Percentiles rank a stretch among this genome's conserved stretches.
Evolutionary conservation across 2,797 vertebrate species (phyloP).

Genomic region (Falco peregrinus): DNA sequence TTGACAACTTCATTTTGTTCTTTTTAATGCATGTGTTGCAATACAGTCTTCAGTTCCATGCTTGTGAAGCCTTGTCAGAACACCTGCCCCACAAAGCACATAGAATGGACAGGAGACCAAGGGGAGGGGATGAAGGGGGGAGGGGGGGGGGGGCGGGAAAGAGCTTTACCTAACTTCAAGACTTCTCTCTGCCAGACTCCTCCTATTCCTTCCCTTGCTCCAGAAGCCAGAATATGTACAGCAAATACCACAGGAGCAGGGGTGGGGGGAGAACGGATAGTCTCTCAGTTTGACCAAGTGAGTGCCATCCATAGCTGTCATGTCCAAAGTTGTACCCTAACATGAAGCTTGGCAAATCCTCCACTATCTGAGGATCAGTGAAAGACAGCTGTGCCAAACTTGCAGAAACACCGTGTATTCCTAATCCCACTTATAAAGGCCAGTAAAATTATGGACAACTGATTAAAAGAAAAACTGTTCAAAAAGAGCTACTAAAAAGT

Average conservation of each 20-base stretch:
- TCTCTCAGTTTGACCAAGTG: neutral
- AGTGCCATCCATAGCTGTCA: neutral
- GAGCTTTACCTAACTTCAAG: neutral
- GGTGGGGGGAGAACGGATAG: neutral
- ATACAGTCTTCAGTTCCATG: neutral
- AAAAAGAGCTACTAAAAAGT: neutral
- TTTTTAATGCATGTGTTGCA: neutral
- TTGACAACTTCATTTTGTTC: neutral
- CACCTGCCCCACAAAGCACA: neutral
- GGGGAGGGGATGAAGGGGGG: no score
- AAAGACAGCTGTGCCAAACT: neutral
- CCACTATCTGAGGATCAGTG: neutral
- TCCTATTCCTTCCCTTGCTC: neutral
- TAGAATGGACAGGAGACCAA: neutral
- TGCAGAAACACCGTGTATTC: neutral
- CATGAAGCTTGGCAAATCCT: neutral
- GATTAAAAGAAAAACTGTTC: neutral
- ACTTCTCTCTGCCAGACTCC: neutral
- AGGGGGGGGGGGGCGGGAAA: no score
- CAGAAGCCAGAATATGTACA: neutral
- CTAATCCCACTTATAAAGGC: neutral
- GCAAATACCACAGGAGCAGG: fast-evolving
- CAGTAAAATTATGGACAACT: neutral
- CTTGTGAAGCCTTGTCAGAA: neutral
- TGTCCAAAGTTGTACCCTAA: neutral